Conservation (phyloP, 2,113 vertebrate species). For the Vidua chalybeata region DNA sequence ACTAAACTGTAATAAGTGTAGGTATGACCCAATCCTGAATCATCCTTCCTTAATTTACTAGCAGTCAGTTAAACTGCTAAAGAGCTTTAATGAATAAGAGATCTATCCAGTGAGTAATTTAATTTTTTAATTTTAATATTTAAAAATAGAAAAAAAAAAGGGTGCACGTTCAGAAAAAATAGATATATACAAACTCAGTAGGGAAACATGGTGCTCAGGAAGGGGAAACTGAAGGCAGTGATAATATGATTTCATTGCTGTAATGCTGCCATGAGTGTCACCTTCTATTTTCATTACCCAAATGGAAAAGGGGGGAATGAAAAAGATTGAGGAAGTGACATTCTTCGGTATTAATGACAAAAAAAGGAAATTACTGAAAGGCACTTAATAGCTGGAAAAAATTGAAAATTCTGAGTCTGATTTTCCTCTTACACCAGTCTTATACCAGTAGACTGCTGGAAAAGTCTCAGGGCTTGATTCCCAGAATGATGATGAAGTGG, state of each 20-base stretch:
- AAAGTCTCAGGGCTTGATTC: not conserved
- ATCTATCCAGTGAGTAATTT: not conserved
- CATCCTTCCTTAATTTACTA: not conserved
- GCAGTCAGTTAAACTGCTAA: not conserved
- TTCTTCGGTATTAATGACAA: not conserved
- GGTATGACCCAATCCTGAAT: not conserved
- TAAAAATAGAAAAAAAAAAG: not conserved
- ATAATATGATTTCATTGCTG: not conserved
- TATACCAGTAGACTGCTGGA: not conserved
- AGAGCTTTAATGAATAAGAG: not conserved
- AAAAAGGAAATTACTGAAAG: not conserved
- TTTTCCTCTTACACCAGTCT: constrained; percentile 1
- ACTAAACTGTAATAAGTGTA: not conserved
- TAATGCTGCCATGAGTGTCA: not conserved
- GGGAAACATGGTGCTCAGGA: not conserved
- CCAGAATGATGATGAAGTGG: constrained; percentile 28
- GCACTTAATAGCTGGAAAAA: not conserved
- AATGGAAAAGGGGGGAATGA: not conserved
- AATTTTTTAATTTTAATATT: not conserved
- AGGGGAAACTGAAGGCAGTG: not conserved
- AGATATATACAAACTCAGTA: not conserved
- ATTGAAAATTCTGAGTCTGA: not conserved
- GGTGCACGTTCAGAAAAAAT: not conserved
- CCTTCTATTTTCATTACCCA: not conserved
- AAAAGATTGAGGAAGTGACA: not conserved